Conservation (phyloP, 2,113 vertebrate species). For the Etia nguti region DNA sequence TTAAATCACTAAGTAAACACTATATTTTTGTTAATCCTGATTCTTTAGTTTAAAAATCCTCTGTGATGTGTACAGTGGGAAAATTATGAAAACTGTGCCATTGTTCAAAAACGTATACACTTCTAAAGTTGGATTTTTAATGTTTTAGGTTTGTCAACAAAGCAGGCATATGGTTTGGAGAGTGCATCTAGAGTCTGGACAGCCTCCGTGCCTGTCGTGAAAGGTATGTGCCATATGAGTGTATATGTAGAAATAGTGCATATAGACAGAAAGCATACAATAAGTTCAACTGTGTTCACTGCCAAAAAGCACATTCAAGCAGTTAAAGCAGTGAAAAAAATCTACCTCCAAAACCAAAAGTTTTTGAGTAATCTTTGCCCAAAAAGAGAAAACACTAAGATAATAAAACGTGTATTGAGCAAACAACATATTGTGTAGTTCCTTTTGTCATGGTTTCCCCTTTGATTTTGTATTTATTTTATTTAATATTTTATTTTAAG, state of each 20-base stretch:
- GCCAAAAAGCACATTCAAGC: neutral
- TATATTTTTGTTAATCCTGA: neutral
- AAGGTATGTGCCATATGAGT: slow-evolving; percentile 37
- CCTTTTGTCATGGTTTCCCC: neutral
- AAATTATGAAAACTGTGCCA: neutral
- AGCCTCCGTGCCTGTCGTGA: slow-evolving; percentile 58
- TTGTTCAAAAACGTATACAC: neutral
- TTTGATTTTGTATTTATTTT: neutral
- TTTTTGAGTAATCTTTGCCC: neutral
- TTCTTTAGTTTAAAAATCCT: neutral
- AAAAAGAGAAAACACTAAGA: neutral
- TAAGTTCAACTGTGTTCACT: neutral
- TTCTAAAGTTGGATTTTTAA: neutral
- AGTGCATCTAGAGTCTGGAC: slow-evolving; percentile 60
- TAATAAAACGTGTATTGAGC: neutral
- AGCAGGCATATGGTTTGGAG: slow-evolving; percentile 42
- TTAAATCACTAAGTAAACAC: neutral
- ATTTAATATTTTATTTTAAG: neutral
- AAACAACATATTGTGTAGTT: neutral
- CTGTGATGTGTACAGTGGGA: neutral
- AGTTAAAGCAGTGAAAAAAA: neutral
- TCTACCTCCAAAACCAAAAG: neutral
- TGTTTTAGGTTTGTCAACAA: slow-evolving; percentile 50
- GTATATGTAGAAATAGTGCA: neutral
- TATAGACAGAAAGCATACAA: neutral